These are phyloP conservation scores for Drosophila erecta DNA, from an alignment of 1,140 invertebrate genomes.

Conservation along the genomic window DNA sequence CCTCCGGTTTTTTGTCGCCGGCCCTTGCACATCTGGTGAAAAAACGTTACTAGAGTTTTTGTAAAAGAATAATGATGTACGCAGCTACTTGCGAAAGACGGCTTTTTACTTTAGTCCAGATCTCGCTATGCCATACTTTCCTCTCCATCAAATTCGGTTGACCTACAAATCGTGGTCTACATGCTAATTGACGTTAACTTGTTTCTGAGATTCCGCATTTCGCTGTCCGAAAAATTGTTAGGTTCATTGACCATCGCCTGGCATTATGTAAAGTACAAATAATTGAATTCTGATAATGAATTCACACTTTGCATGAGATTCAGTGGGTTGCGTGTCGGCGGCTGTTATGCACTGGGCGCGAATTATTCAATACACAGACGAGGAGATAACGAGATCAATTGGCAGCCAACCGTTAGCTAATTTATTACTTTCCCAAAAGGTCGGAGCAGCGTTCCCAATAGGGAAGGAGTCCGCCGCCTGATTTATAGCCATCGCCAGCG, in stretches of 20 bases:
- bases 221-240: constrained; percentile 4
- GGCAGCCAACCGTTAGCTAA: constrained; percentile 49
- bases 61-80: constrained; percentile 35
- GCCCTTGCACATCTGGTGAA: constrained; percentile 15
- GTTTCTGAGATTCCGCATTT: constrained; percentile 25
- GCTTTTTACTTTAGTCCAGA: constrained; percentile 10
- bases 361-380: constrained; percentile 50
- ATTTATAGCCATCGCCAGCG: constrained; percentile 47
- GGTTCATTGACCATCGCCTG: constrained; percentile 45
- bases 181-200: constrained; percentile 47
- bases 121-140: constrained; percentile 44
- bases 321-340: constrained; percentile 20
- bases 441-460: constrained; percentile 39
- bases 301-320: constrained; percentile 51
- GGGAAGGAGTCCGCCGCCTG: constrained; percentile 38
- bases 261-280: constrained; percentile 39
- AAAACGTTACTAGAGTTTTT: constrained; percentile 29
- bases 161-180: constrained; percentile 51
- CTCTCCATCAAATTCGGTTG: constrained; percentile 39
- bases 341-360: constrained; percentile 28
- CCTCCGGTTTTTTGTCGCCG: constrained; percentile 13
- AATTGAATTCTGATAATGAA: constrained; percentile 49
- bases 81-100: neutral
- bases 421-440: constrained; percentile 57
- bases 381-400: constrained; percentile 53